Evolutionary conservation across 92 coral and sea anemone genomes (phyloP).

Genomic region (Desmophyllum pertusum): DNA sequence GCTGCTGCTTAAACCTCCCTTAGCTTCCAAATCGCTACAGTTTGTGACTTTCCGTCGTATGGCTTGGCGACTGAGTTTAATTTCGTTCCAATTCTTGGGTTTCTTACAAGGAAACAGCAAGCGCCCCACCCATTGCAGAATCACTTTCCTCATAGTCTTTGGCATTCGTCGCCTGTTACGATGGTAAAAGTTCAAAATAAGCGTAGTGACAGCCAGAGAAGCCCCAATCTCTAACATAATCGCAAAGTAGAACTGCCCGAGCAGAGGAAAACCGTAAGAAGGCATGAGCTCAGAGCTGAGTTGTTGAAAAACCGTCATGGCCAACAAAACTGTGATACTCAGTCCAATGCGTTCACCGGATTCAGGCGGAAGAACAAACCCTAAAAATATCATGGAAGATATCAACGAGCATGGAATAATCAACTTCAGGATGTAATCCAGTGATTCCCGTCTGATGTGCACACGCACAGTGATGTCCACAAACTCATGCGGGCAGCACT

Average conservation of each 20-base stretch:
- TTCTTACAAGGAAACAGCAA: slow-evolving; percentile 73
- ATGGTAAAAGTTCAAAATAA: slow-evolving; percentile 60
- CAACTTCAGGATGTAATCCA: slow-evolving; percentile 63
- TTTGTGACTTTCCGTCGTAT: not conserved
- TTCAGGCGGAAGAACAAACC: slow-evolving; percentile 68
- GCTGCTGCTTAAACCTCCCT: not conserved
- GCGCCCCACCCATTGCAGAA: slow-evolving; percentile 57
- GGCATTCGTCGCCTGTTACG: slow-evolving; percentile 72
- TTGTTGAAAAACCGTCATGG: slow-evolving; percentile 72
- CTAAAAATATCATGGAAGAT: slow-evolving; percentile 71
- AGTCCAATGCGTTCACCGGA: slow-evolving; percentile 69
- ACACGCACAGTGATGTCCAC: slow-evolving; percentile 51
- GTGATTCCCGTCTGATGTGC: slow-evolving; percentile 55
- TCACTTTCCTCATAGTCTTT: slow-evolving; percentile 55
- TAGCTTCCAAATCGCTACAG: slow-evolving; percentile 2
- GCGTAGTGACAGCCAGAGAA: slow-evolving; percentile 59
- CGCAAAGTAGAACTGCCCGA: slow-evolving; percentile 71
- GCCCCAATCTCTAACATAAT: slow-evolving; percentile 64
- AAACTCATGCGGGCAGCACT: slow-evolving; percentile 57
- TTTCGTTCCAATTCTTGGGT: slow-evolving; percentile 44
- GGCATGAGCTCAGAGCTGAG: slow-evolving; percentile 70
- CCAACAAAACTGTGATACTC: slow-evolving; percentile 65
- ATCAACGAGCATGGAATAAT: slow-evolving; percentile 68
- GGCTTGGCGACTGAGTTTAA: not conserved
- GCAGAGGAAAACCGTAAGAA: slow-evolving; percentile 62